Percentiles rank a stretch among this genome's conserved stretches.
Conservation (phyloP, 2,888 invertebrate genomes). For the Sinohyriopsis cumingii region DNA sequence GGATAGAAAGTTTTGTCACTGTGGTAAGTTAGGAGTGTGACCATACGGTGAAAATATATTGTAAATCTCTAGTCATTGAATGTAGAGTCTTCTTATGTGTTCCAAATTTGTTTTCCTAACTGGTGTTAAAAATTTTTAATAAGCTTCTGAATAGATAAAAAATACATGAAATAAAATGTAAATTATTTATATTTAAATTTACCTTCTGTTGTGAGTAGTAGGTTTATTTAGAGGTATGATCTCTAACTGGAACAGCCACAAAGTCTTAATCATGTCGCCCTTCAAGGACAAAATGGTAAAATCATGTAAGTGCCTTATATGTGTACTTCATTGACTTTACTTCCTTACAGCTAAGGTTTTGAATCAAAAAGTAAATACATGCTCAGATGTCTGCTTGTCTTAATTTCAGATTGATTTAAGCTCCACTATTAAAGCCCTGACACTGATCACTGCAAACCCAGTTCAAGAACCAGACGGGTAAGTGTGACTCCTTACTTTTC, state of each 20-base stretch:
- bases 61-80: too few species aligned
- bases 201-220: not conserved
- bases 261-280: not conserved
- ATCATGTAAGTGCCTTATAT: too few species aligned
- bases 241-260: not conserved
- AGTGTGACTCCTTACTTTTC: slow-evolving; percentile 37
- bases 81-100: too few species aligned
- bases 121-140: too few species aligned
- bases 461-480: slow-evolving; percentile 87
- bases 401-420: slow-evolving; percentile 81
- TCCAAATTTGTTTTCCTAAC: too few species aligned
- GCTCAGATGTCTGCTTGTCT: not conserved
- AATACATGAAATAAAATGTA: too few species aligned
- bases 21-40: slow-evolving; percentile 35
- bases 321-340: too few species aligned
- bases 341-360: too few species aligned
- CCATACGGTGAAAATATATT: too few species aligned
- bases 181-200: not conserved
- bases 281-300: too few species aligned
- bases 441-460: slow-evolving; percentile 81
- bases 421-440: slow-evolving; percentile 88
- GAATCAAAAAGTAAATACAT: not conserved
- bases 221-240: not conserved
- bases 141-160: too few species aligned
- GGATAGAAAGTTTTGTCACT: slow-evolving; percentile 46